Evolutionary conservation across 2,113 vertebrate species (phyloP), one percentile per base, ranked within the genome.

Genomic region (Geococcyx californianus): DNA sequence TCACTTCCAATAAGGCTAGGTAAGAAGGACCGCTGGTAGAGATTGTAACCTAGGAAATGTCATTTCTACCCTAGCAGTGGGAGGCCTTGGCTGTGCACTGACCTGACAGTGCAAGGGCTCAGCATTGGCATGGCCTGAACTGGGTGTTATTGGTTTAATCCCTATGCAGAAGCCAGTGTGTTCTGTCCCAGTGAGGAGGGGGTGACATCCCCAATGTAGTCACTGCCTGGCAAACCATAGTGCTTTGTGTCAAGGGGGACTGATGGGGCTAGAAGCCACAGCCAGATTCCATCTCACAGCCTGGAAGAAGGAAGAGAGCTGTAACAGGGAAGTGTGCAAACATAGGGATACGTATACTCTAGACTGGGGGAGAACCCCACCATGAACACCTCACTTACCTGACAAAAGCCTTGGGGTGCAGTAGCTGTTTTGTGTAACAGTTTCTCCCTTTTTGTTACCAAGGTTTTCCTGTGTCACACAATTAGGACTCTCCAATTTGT

Each of bases 61-160:
- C 11, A 28, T 28, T 2, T 68, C n/a, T 94, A 17, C 16, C 19
- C n/a, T 80, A 51, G 15, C 17, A 44, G 10, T 3, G 5, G 5
- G 6, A 26, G 6, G 10, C 2, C 3, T 13, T 2, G 2, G 15
- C 33, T 51, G 7, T 51, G 25, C 1, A 0, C 10, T 4, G 6
- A 67, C 16, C 19, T 1, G 0, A 23, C 12, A 28, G 8, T 10
- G 10, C 42, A 63, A 47, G 42, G 8, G 11, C 60, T 79, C 42
- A 26, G 23, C 13, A 20, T 51, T 1, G 0, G 20, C 12, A 7
- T 1, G 29, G 9, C 11, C 34, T 33, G 29, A 87, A 11, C 29
- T 20, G 34, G 2, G 2, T 42, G 15, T 38, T 8, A 0, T 10
- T 60, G 29, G 6, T 51, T 76, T 47, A 42, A 68, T 9, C 4